Conservation (phyloP, 2,888 invertebrate genomes). For the Hydriomena furcata region DNA sequence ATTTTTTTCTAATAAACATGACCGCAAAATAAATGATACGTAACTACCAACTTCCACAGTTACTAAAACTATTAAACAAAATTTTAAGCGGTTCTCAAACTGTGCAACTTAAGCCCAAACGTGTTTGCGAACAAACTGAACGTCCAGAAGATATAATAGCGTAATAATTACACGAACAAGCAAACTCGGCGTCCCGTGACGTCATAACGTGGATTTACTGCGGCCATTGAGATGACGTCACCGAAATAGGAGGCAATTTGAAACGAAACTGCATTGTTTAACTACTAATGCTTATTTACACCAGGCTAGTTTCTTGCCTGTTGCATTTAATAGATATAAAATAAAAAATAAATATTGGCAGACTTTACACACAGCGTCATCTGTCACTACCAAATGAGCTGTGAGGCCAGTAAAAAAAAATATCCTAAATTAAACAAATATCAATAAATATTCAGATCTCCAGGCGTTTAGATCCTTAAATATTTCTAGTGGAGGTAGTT, state of each 20-base stretch:
- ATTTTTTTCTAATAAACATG: no score
- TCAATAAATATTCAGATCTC: no score
- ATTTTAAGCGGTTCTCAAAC: constrained; percentile 18
- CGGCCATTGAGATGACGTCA: constrained; percentile 49
- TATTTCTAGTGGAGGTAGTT: no score
- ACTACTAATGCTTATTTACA: no score
- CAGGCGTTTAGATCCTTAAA: no score
- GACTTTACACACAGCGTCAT: no score
- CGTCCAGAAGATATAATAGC: constrained; percentile 25
- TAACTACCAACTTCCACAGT: constrained; percentile 2
- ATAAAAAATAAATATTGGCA: no score
- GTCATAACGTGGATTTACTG: constrained; percentile 47
- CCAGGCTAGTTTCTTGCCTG: no score
- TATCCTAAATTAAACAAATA: no score
- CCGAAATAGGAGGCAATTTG: constrained; percentile 30
- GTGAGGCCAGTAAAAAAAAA: no score
- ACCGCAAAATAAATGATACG: neutral
- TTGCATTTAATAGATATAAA: no score
- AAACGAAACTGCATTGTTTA: neutral
- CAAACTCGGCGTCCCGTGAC: constrained; percentile 21
- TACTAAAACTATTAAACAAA: constrained; percentile 15
- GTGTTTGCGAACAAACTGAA: constrained; percentile 22
- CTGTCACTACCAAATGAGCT: no score
- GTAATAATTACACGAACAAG: constrained; percentile 29
- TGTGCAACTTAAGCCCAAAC: constrained; percentile 14